Percentiles rank a stretch among this genome's conserved stretches.
These are phyloP conservation scores for Tadarida brasiliensis DNA, from an alignment of 2,797 vertebrate species.

Conservation along the genomic window DNA sequence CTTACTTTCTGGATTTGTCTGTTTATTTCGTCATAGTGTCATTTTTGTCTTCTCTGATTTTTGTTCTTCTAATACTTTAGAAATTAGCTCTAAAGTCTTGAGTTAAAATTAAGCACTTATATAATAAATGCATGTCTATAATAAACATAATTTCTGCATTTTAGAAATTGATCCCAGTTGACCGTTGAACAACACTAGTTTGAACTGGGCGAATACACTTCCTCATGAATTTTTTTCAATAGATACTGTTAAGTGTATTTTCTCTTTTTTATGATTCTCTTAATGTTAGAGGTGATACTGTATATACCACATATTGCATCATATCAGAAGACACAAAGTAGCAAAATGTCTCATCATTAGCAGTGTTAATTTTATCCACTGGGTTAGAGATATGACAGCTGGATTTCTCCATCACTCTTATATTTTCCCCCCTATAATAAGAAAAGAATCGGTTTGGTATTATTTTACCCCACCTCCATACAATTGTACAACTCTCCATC, in stretches of 20 bases:
- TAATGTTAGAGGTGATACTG: background rate
- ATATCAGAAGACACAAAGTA: background rate
- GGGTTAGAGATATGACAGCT: background rate
- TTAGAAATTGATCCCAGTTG: too few species aligned
- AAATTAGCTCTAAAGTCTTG: background rate
- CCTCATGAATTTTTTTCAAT: too few species aligned
- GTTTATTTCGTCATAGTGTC: background rate
- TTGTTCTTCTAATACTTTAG: background rate
- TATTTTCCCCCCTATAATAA: background rate
- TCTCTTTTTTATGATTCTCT: too few species aligned
- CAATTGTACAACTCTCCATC: background rate
- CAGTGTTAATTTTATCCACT: background rate
- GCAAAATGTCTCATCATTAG: background rate
- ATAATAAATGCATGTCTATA: too few species aligned
- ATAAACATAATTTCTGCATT: too few species aligned
- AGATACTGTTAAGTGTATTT: too few species aligned
- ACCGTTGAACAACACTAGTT: too few species aligned
- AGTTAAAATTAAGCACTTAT: background rate
- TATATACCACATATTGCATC: background rate
- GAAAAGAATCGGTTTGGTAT: background rate
- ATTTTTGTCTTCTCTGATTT: background rate
- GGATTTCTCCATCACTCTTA: background rate
- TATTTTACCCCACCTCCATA: background rate
- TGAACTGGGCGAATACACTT: too few species aligned
- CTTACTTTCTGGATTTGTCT: background rate